phyloP scores from a whole-genome alignment of 2,113 vertebrate genomes.

The Plotosus lineatus region DNA sequence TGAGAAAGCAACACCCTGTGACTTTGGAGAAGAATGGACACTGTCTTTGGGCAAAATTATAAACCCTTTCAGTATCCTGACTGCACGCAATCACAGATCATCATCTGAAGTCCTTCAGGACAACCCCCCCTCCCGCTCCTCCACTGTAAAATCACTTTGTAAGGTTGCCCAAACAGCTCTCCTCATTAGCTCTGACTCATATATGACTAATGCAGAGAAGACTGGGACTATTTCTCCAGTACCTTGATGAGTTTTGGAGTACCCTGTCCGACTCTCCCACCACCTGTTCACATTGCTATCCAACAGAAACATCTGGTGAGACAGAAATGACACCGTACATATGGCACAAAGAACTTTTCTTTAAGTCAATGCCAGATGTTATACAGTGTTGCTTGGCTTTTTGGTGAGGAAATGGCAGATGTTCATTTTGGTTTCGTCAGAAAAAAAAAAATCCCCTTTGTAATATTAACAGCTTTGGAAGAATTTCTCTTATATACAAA shows the following conservation, averaged over 20 bases:
- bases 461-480: constrained; percentile 3
- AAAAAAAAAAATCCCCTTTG: not conserved
- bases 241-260: not conserved
- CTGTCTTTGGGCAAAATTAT: not conserved
- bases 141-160: constrained; percentile 1
- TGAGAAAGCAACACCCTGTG: constrained; percentile 1
- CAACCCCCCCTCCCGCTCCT: not conserved
- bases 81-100: constrained; percentile 12
- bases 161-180: constrained; percentile 4
- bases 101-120: not conserved
- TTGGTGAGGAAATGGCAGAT: not conserved
- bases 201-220: constrained; percentile 22
- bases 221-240: not conserved
- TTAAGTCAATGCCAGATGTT: not conserved
- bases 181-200: constrained; percentile 34
- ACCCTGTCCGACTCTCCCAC: not conserved
- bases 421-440: not conserved
- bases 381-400: not conserved
- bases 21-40: not conserved
- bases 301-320: not conserved
- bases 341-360: not conserved
- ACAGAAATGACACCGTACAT: not conserved
- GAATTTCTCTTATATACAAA: constrained; percentile 19
- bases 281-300: not conserved
- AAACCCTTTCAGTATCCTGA: not conserved